Base-by-base conservation (phyloP, 2,888 invertebrate genomes). In the Eupithecia dodoneata region DNA sequence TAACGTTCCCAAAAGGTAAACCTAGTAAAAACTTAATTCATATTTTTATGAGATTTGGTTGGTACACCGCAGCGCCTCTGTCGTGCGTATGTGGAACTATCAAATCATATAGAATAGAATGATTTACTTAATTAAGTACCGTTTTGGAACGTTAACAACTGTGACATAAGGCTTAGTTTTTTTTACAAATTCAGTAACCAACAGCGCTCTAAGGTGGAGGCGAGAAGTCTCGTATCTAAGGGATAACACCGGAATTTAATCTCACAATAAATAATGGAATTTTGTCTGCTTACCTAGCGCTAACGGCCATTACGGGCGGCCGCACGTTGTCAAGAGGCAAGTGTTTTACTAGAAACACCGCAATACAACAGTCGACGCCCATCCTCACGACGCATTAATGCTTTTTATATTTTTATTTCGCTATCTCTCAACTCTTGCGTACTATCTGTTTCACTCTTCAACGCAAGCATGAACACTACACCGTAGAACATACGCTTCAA, bases 261-360 rank as follows among this genome's bases (percentile, higher is more conserved):
- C 67, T 71, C 77, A 79, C 71, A 76, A 77, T 81, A 66, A 90
- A 89, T 91, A 91, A 90, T 88, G 84, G 86, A 85, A 84, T 90
- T 94, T 94, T 94, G 87, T 95, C 88, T 94, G 92, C 90, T 92
- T 88, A 91, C 87, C 86, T 93, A 95, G 95, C 94, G 88, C 92
- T 93, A 95, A 95, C 94, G 95, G 95, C 92, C 90, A 94, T 94
- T 95, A 95, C 91, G 95, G 92, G 91, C 93, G 95, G 92, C 93
- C 95, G 89, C 90, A 95, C 91, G 92, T 95, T 91, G 92, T 95
- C 91, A 95, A 95, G 95, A 95, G 95, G 95, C 95, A 95, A 95
- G 95, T 95, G 89, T 95, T 95, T 94, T 95, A 95, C 93, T 95
- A 95, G 92, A 92, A 91, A 90, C 93, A 90, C 90, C 88, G 91